Conservation (phyloP, 2,888 invertebrate genomes). For the Perithous albicinctus region DNA sequence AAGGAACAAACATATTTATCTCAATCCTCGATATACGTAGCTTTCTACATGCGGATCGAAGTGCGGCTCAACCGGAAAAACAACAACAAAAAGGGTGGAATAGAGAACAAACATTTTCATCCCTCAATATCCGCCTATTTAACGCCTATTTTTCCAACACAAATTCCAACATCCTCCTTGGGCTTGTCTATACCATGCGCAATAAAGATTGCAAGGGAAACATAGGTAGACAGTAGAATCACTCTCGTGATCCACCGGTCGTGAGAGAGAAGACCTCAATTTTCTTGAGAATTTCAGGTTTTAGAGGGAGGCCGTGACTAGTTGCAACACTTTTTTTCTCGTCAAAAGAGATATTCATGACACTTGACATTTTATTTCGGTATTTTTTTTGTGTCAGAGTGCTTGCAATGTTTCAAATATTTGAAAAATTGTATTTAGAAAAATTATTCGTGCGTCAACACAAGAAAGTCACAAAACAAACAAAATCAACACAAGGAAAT, state of each 20-base stretch:
- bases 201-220: background rate
- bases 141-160: constrained; percentile 10
- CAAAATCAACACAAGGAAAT: too few species aligned
- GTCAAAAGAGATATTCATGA: too few species aligned
- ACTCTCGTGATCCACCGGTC: background rate
- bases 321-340: too few species aligned
- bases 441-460: too few species aligned
- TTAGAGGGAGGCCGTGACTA: too few species aligned
- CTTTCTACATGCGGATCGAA: background rate
- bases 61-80: background rate
- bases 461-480: too few species aligned
- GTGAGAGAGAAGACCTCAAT: background rate
- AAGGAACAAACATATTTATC: constrained; percentile 23
- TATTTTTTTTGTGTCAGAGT: too few species aligned
- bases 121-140: constrained; percentile 37
- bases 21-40: background rate
- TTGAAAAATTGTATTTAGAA: too few species aligned
- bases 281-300: background rate
- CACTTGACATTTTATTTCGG: too few species aligned
- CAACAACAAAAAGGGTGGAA: background rate
- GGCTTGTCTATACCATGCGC: background rate
- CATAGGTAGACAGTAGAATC: background rate
- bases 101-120: constrained; percentile 31
- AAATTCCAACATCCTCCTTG: background rate
- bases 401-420: too few species aligned